Percentiles rank a stretch among this genome's conserved stretches.
Conservation (phyloP, 2,888 invertebrate species). For the Hydroisotoma schaefferi region DNA sequence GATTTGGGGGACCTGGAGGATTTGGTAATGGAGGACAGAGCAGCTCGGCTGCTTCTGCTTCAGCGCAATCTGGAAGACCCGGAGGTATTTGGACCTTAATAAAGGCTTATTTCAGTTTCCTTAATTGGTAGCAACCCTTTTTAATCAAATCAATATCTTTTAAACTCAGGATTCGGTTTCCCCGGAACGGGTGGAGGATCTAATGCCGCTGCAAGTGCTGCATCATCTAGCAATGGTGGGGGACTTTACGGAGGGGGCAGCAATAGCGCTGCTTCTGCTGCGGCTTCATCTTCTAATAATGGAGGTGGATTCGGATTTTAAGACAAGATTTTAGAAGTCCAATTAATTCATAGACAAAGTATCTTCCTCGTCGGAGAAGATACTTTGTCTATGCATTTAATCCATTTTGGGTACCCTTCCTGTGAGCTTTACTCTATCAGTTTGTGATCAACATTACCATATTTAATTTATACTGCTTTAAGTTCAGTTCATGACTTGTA, state of each 20-base stretch:
- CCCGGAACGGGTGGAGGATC: slow-evolving; percentile 12
- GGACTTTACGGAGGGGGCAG: slow-evolving; percentile 22
- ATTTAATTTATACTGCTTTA: not conserved
- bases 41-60: slow-evolving; percentile 24
- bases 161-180: not conserved
- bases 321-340: too few species aligned
- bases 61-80: slow-evolving; percentile 11
- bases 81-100: slow-evolving; percentile 10
- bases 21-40: slow-evolving; percentile 18
- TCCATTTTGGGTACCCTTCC: too few species aligned
- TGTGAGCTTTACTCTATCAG: not conserved
- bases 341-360: not conserved
- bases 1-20: slow-evolving; percentile 16
- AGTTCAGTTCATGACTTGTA: too few species aligned
- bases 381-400: not conserved
- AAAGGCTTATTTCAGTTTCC: not conserved
- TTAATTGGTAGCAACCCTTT: not conserved
- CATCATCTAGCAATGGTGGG: slow-evolving; percentile 22
- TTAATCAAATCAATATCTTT: not conserved
- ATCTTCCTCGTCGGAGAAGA: not conserved
- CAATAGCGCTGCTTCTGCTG: slow-evolving; percentile 18
- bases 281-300: slow-evolving; percentile 24
- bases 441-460: not conserved
- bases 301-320: slow-evolving; percentile 10
- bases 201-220: slow-evolving; percentile 21